Percentiles rank a stretch among this genome's conserved stretches.
phyloP scores from a whole-genome alignment of 1,140 invertebrate species.

The Proctacanthus coquilletti region DNA sequence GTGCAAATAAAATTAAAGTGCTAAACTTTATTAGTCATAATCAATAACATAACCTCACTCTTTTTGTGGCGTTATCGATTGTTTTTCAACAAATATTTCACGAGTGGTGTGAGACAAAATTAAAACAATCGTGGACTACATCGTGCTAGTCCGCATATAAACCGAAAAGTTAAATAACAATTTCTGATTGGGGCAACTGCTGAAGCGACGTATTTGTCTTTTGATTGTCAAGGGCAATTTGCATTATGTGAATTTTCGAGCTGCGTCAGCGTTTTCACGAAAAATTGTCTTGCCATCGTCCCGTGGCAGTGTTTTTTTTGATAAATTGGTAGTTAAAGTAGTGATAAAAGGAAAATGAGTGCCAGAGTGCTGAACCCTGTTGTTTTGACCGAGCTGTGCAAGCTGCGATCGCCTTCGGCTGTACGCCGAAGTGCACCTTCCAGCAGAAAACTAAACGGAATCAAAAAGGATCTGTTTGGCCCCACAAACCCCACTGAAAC shows the following conservation, averaged over 20 bases:
- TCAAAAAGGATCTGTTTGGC: conserved; percentile 26
- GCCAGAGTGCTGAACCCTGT: conserved; percentile 22
- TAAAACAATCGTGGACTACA: no score
- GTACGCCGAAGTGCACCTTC: conserved; percentile 17
- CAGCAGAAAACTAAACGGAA: conserved; percentile 19
- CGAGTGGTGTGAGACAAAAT: no score
- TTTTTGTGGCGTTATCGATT: no score
- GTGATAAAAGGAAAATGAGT: conserved; percentile 17
- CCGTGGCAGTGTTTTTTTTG: neutral
- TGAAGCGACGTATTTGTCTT: no score
- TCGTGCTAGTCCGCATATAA: no score
- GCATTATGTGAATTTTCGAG: neutral
- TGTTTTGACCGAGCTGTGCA: conserved; percentile 18
- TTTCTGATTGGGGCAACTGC: no score
- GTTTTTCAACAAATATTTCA: no score
- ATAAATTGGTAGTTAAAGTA: neutral
- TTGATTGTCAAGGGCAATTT: neutral
- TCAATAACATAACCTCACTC: no score
- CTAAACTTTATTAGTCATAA: no score
- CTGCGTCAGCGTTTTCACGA: neutral
- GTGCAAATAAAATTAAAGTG: no score
- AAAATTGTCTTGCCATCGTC: neutral
- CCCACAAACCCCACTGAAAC: conserved; percentile 12
- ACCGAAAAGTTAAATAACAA: neutral
- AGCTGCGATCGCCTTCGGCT: conserved; percentile 12